phyloP scores from a whole-genome alignment of 2,113 vertebrate species.

The Eurystomus gularis region DNA sequence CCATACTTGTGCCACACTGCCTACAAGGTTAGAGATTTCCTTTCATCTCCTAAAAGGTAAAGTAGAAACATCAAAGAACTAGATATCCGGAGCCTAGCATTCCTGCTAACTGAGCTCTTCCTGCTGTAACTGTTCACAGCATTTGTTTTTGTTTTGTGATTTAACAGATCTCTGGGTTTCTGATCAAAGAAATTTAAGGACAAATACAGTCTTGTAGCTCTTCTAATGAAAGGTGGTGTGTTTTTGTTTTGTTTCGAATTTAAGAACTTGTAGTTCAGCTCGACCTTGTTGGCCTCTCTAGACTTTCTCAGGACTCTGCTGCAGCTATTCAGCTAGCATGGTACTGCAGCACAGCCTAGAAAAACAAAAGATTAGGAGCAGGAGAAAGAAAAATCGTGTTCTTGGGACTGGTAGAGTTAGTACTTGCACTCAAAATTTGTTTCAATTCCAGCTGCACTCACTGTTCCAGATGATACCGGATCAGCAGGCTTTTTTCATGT shows the following conservation, averaged over 20 bases:
- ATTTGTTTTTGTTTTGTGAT: slow-evolving; percentile 40
- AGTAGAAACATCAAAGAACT: slow-evolving; percentile 54
- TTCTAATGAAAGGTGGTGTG: neutral
- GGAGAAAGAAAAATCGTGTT: rapidly evolving
- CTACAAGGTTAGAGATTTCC: neutral
- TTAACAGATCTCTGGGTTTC: slow-evolving; percentile 34
- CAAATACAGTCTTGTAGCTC: slow-evolving; percentile 42
- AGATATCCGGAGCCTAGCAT: neutral
- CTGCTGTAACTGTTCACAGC: slow-evolving; percentile 41
- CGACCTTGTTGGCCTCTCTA: neutral
- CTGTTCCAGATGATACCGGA: neutral
- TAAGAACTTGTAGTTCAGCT: slow-evolving; percentile 26
- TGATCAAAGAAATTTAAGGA: slow-evolving; percentile 60
- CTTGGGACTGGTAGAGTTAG: neutral
- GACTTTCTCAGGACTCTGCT: neutral
- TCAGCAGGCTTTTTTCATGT: neutral
- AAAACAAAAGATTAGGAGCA: neutral
- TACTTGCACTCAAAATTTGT: neutral
- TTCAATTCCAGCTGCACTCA: neutral
- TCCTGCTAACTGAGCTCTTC: slow-evolving; percentile 51
- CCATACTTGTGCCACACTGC: neutral
- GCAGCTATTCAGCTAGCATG: neutral
- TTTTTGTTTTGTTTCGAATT: neutral
- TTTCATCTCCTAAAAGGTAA: slow-evolving; percentile 46
- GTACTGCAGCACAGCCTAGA: neutral